Evolutionary conservation across 1,140 invertebrate species (phyloP).

Genomic region (Megathymus violae): DNA sequence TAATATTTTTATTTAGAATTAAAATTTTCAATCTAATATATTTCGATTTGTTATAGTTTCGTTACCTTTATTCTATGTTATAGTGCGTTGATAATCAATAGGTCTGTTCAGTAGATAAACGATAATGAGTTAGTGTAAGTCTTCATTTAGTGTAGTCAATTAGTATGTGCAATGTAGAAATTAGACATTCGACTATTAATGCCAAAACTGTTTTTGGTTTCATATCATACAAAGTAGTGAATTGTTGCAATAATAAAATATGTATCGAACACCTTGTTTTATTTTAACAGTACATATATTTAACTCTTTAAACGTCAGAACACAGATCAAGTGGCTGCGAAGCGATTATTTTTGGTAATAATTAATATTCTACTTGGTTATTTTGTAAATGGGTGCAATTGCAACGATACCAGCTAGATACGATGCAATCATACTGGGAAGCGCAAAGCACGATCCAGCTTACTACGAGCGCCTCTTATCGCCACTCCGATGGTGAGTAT

Average conservation of each 20-base stretch:
- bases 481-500: no score
- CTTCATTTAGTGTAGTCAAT: slow-evolving; percentile 38
- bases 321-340: no score
- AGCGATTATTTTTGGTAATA: no score
- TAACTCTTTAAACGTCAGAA: no score
- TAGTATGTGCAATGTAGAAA: slow-evolving; percentile 74
- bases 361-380: no score
- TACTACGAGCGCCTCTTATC: no score
- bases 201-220: slow-evolving; percentile 73
- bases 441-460: no score
- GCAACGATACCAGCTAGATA: no score
- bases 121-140: slow-evolving; percentile 42
- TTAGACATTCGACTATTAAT: slow-evolving; percentile 68
- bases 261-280: slow-evolving; percentile 43
- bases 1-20: slow-evolving; percentile 1
- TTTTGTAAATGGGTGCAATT: no score
- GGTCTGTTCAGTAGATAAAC: slow-evolving; percentile 33
- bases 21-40: background rate
- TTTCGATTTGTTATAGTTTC: slow-evolving; percentile 15
- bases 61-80: slow-evolving; percentile 27
- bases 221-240: slow-evolving; percentile 78
- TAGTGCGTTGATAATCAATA: slow-evolving; percentile 38
- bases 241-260: slow-evolving; percentile 76
- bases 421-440: no score
- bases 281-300: no score